Evolutionary conservation across 2,113 vertebrate species (phyloP), one percentile per base, ranked within the genome.

Genomic region (Balaenoptera acutorostrata): DNA sequence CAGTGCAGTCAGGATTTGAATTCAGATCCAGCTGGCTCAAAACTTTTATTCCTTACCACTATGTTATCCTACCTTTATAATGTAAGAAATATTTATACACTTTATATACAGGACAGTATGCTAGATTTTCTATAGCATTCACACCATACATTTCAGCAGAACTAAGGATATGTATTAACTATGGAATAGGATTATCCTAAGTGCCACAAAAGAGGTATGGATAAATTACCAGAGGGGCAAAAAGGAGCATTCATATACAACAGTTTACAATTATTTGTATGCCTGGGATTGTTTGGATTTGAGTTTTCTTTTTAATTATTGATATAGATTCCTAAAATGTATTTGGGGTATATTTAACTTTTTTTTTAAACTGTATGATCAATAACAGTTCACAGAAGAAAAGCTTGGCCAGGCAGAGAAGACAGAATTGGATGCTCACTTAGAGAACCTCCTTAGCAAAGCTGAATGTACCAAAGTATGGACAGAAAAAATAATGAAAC

Each of bases 331-430:
- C 13, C 41, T 97, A 63, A 89, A 55, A 49, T 83, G 52, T 87
- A 49, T 82, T 82, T 86, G 57, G 95, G 25, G 1, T 96, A 68
- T 97, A 36, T 80, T 87, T 86, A 85, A 36, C 80, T 59, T 90
- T n/a, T 88, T 91, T 31, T 97, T 68, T 90, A 85, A 95, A 57
- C 20, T 57, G 36, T 90, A 61, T 91, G 39, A 94, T 95, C 39
- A 90, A 82, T 93, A 52, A n/a, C 97, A 99, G 99, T 99, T 99
- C 96, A 99, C 99, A 41, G 99, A 99, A 98, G 99, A 99, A 98
- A 99, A 99, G 90, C 98, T 99, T 90, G 99, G 99, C 78, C 99
- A 99, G 97, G 99, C 99, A 90, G 99, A 99, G 98, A 99, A 99
- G 98, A 99, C 99, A 6, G 99, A 99, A 98, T 98, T 99, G 98